Evolutionary conservation across 2,888 invertebrate genomes (phyloP).

Genomic region (Idaea aversata): DNA sequence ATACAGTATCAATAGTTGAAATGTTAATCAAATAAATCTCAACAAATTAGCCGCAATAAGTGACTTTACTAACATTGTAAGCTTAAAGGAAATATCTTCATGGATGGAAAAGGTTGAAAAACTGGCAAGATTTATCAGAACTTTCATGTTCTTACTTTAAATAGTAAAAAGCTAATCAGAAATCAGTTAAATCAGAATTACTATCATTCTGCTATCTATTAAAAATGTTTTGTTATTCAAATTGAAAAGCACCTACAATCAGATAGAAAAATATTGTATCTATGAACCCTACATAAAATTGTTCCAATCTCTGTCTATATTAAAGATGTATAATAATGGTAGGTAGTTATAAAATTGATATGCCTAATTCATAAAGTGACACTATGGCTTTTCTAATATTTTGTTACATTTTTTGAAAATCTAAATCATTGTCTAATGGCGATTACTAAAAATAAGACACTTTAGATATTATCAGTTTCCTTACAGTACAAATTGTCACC

Average conservation of each 20-base stretch:
- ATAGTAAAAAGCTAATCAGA: constrained; percentile 64
- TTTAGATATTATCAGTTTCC: constrained; percentile 72
- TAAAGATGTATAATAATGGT: constrained; percentile 30
- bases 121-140: constrained; percentile 71
- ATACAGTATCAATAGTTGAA: constrained; percentile 70
- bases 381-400: constrained; percentile 65
- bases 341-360: constrained; percentile 32
- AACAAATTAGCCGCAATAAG: constrained; percentile 61
- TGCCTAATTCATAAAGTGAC: constrained; percentile 49
- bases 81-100: constrained; percentile 64
- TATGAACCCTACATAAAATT: constrained; percentile 72
- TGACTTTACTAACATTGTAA: constrained; percentile 59
- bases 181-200: constrained; percentile 66
- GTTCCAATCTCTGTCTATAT: constrained; percentile 51
- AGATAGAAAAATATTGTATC: constrained; percentile 71
- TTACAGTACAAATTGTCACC: constrained; percentile 57
- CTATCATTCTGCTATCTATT: constrained; percentile 59
- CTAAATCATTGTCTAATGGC: constrained; percentile 73
- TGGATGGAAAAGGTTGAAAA: constrained; percentile 74
- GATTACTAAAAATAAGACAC: constrained; percentile 79
- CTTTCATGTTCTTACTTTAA: constrained; percentile 48
- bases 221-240: constrained; percentile 49
- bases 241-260: constrained; percentile 71
- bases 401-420: constrained; percentile 73
- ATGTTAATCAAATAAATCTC: constrained; percentile 57